Conservation (phyloP, 2,113 vertebrate species). For the Labeo catla region DNA sequence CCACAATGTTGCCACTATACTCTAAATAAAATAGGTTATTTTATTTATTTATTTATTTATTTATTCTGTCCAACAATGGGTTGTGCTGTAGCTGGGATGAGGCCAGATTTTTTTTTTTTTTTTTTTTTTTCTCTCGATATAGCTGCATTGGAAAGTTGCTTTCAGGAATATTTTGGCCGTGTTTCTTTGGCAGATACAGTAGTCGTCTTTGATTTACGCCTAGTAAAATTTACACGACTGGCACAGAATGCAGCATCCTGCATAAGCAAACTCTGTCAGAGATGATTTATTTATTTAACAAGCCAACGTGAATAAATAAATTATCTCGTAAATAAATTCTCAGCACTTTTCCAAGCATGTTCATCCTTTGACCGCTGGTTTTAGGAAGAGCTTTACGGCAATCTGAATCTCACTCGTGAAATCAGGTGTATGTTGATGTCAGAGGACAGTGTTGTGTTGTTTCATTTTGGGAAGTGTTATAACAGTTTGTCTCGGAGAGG, state of each 20-base stretch:
- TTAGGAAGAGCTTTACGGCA: background rate
- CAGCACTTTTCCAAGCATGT: background rate
- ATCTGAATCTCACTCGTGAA: background rate
- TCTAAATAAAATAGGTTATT: background rate
- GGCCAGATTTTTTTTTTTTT: background rate
- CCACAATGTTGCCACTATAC: background rate
- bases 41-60: background rate
- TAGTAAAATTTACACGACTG: no score
- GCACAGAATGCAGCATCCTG: background rate
- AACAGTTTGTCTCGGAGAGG: slow-evolving; percentile 36
- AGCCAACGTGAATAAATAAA: background rate
- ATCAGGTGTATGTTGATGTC: background rate
- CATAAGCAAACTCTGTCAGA: background rate
- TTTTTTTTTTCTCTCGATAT: background rate
- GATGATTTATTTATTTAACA: background rate
- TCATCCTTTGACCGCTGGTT: background rate
- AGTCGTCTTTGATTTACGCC: background rate
- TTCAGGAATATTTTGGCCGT: background rate
- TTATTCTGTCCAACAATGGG: background rate
- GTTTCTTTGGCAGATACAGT: background rate
- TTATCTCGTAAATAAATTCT: background rate
- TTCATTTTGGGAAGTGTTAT: background rate
- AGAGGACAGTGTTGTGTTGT: background rate
- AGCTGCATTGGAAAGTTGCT: background rate
- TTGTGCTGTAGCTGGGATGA: background rate